These are phyloP conservation scores for Drosophila sucinea DNA, from an alignment of 1,140 invertebrate genomes.

Conservation along the genomic window DNA sequence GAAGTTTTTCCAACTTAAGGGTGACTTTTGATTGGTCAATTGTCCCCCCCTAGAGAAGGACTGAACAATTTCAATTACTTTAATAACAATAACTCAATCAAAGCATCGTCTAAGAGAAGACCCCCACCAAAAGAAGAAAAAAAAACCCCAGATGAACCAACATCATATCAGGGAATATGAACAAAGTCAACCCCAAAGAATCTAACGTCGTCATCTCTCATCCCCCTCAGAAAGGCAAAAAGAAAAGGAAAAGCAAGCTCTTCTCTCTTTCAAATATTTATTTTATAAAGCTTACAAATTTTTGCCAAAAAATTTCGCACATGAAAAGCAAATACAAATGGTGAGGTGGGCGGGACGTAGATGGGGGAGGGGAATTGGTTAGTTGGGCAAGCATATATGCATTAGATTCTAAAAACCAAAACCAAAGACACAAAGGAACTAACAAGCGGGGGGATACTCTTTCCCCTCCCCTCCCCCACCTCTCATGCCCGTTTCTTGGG, in stretches of 20 bases:
- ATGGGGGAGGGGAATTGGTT: conserved; percentile 2
- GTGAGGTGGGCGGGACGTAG: neutral
- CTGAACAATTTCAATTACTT: conserved; percentile 35
- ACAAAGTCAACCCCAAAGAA: conserved; percentile 55
- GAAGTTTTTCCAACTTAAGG: neutral
- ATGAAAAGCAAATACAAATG: neutral
- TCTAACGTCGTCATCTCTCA: conserved; percentile 13
- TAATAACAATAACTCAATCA: conserved; percentile 47
- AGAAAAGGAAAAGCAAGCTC: neutral
- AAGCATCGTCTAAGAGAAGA: conserved; percentile 9
- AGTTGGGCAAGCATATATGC: conserved; percentile 43
- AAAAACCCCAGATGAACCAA: neutral
- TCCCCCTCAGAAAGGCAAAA: neutral
- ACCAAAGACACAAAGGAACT: conserved; percentile 62
- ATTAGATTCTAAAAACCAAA: conserved; percentile 45
- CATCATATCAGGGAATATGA: too few species aligned
- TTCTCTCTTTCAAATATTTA: conserved; percentile 54
- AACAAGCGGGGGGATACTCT: conserved; percentile 47
- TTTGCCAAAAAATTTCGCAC: conserved; percentile 48
- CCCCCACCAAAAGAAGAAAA: neutral
- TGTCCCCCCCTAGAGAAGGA: conserved; percentile 8
- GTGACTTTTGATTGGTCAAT: conserved; percentile 45
- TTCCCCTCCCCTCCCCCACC: conserved; percentile 16
- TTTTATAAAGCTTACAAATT: conserved; percentile 78
- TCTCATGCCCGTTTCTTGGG: neutral